Evolutionary conservation across 2,113 vertebrate species (phyloP), one percentile per base, ranked within the genome.

Genomic region (Glareola pratincola): DNA sequence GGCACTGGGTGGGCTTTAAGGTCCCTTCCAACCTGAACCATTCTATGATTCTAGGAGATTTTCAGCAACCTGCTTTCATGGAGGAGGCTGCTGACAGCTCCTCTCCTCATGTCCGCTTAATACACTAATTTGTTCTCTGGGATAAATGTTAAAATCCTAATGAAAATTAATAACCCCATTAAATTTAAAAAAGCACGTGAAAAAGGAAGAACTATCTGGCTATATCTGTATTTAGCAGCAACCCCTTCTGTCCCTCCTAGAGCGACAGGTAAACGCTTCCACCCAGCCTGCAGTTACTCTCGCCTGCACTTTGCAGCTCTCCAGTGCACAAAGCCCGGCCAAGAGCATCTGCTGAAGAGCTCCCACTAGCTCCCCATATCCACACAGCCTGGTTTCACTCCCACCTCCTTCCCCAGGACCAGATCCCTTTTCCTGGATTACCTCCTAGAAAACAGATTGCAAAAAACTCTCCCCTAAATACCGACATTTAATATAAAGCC

Each of bases 331-430:
- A 32, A 81, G 5, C 17, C 39, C 4, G 6, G 14, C 56, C 26
- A 69, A 29, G 34, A 60, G 45, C 60, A 37, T 2, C 45, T 3
- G 5, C 13, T 1, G 13, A 29, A 16, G 66, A 59, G 10, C 24
- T 51, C 51, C 74, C 14, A 1, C 7, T 2, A 22, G 26, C 1
- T 14, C 50, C 81, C 56, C 1, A 1, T 5, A 56, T 5, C 8
- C 3, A 39, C 37, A 23, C 17, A 0, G 4, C 20, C 63, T 32
- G 72, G 30, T 18, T n/a, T 29, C 36, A 14, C 12, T 8, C n/a
- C 34, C 77, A n/a, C 30, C 72, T 56, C 73, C 34, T 48, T n/a
- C n/a, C 63, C 36, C 64, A 48, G 32, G 10, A 54, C 15, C 30
- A 17, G 30, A 26, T 3, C 23, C 43, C 60, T 56, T 18, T 56